Evolutionary conservation across 2,113 vertebrate genomes (phyloP).

Genomic region (Muntiacus reevesi): DNA sequence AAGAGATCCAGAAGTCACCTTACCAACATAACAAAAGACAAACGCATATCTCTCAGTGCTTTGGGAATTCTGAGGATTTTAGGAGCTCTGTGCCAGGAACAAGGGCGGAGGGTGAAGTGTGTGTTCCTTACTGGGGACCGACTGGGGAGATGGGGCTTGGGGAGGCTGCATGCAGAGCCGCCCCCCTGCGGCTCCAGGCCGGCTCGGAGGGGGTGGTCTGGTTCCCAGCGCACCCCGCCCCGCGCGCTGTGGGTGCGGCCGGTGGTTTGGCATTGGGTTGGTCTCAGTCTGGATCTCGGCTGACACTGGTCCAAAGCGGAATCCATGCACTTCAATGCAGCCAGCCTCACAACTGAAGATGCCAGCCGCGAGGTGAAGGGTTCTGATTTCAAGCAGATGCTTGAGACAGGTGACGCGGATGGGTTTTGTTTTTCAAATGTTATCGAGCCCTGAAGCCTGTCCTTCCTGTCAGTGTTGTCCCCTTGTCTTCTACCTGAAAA

Average conservation of each 20-base stretch:
- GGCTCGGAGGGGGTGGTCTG: background rate
- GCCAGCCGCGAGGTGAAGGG: background rate
- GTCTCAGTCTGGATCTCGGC: background rate
- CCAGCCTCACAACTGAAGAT: background rate
- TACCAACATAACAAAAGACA: background rate
- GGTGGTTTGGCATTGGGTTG: background rate
- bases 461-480: background rate
- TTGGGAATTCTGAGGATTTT: background rate
- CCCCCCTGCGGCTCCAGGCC: background rate
- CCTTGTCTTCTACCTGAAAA: background rate
- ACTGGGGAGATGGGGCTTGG: background rate
- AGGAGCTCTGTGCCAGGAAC: background rate
- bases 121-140: background rate
- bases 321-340: background rate
- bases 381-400: background rate
- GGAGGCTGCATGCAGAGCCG: background rate
- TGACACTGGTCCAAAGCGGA: background rate
- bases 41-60: background rate
- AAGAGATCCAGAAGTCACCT: background rate
- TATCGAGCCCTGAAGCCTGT: background rate
- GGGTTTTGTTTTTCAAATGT: background rate
- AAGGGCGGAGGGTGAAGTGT: background rate
- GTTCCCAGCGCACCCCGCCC: background rate
- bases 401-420: background rate
- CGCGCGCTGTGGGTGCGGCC: background rate